Conservation (phyloP, 2,113 vertebrate species). For the Pica pica region DNA sequence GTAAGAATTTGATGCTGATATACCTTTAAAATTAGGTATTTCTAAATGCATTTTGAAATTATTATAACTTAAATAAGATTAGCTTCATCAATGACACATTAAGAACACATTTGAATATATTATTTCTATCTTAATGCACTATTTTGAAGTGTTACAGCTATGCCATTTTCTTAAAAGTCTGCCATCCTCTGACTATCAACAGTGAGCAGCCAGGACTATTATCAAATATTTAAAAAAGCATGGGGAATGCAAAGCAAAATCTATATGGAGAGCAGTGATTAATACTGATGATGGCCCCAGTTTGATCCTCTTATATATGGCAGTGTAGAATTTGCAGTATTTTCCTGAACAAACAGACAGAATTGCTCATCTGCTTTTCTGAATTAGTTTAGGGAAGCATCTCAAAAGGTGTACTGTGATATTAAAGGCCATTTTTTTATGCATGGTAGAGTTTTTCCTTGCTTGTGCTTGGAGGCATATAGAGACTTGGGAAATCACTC, state of each 20-base stretch:
- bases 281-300: background rate
- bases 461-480: conserved; percentile 21
- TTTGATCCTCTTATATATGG: background rate
- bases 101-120: background rate
- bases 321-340: background rate
- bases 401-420: conserved; percentile 57
- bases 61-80: background rate
- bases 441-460: conserved; percentile 24
- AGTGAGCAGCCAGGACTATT: background rate
- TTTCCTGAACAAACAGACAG: background rate
- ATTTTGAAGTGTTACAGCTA: background rate
- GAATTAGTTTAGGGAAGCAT: conserved; percentile 45
- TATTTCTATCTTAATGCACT: background rate
- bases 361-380: conserved; percentile 46
- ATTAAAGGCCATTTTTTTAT: conserved; percentile 68
- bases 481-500: background rate
- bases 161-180: background rate
- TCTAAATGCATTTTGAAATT: background rate
- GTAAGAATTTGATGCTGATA: background rate
- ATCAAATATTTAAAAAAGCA: background rate
- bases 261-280: background rate
- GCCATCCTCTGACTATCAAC: background rate
- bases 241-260: background rate
- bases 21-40: background rate
- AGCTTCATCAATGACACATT: background rate